phyloP scores from a whole-genome alignment of 2,797 vertebrate genomes.

The Tympanoctomys barrerae region DNA sequence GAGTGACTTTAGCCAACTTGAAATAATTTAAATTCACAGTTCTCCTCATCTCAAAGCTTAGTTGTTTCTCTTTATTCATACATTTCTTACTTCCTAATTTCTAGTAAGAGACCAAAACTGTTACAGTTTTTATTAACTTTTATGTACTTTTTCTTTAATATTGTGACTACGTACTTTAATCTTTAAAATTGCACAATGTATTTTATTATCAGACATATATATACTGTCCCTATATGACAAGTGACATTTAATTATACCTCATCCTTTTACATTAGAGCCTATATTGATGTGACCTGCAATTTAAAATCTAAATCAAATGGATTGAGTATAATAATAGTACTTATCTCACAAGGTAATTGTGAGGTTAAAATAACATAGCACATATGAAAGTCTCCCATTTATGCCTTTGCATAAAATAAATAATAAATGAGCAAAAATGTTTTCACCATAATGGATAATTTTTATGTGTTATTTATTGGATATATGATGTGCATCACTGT shows the following conservation, averaged over 20 bases:
- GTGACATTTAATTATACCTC: neutral
- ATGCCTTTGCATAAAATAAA: neutral
- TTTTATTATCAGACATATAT: neutral
- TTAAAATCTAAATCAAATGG: neutral
- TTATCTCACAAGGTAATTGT: neutral
- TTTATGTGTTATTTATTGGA: neutral
- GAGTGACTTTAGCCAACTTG: neutral
- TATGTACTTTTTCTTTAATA: neutral
- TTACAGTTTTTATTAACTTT: neutral
- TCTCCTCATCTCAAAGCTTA: neutral
- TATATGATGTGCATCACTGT: neutral
- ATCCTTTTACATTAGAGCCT: neutral
- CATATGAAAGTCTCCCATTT: neutral
- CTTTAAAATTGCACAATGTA: neutral
- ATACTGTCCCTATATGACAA: neutral
- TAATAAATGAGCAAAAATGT: neutral
- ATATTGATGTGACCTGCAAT: neutral
- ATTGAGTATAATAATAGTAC: neutral
- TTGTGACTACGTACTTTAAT: neutral
- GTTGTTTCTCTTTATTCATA: neutral
- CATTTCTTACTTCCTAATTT: neutral
- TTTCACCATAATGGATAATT: neutral
- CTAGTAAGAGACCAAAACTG: neutral
- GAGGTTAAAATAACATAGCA: neutral
- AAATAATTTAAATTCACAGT: constrained; percentile 15